phyloP scores from a whole-genome alignment of 2,888 invertebrate genomes.

The Panzeria rudis region DNA sequence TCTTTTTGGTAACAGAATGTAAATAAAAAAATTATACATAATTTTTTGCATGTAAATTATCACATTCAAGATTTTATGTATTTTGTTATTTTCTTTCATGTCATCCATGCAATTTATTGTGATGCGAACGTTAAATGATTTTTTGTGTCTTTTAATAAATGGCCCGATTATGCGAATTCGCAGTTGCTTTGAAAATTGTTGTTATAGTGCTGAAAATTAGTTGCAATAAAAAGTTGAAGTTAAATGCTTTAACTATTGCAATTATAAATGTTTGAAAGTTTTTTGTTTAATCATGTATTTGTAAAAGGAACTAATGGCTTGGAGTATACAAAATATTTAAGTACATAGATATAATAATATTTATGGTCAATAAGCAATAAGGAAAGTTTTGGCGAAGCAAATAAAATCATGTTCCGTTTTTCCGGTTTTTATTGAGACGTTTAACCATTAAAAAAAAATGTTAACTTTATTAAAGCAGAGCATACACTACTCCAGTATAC shows the following conservation, averaged over 20 bases:
- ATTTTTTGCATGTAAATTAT: constrained; percentile 42
- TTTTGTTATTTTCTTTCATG: constrained; percentile 9
- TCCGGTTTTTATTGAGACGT: too few relatives aligned
- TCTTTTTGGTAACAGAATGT: neutral
- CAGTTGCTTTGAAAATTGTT: neutral
- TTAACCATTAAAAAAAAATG: too few relatives aligned
- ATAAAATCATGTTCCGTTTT: too few relatives aligned
- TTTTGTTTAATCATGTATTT: neutral
- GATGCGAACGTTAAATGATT: constrained; percentile 21
- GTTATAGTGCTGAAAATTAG: neutral
- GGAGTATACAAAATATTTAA: too few relatives aligned
- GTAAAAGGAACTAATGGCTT: neutral
- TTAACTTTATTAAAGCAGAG: too few relatives aligned
- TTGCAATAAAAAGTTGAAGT: neutral
- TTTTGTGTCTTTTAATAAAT: neutral
- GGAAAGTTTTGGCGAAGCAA: too few relatives aligned
- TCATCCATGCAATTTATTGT: constrained; percentile 13
- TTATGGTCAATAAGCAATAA: too few relatives aligned
- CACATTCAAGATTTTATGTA: neutral
- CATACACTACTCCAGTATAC: too few relatives aligned
- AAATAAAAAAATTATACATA: neutral
- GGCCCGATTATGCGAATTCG: constrained; percentile 3
- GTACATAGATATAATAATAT: too few relatives aligned
- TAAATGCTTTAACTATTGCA: neutral
- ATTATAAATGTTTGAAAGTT: neutral